Percentiles rank a stretch among this genome's conserved stretches.
Evolutionary conservation across 2,797 vertebrate genomes (phyloP).

Genomic region (Florisuga fusca): DNA sequence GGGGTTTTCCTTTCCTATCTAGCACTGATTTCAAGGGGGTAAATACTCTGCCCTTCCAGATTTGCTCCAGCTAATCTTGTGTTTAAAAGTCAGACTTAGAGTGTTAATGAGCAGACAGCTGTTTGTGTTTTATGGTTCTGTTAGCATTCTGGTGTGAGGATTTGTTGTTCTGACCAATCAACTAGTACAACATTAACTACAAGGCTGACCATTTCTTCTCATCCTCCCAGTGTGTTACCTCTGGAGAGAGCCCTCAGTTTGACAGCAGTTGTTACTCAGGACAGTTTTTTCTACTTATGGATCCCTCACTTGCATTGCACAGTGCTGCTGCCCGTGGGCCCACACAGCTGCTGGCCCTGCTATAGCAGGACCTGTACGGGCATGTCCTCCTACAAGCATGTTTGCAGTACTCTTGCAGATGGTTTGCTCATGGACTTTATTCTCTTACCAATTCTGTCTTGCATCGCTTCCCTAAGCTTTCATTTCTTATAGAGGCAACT

Average conservation of each 20-base stretch:
- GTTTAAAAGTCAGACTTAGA: not conserved
- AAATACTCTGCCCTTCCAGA: not conserved
- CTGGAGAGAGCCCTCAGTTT: not conserved
- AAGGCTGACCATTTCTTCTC: not conserved
- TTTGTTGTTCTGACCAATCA: not conserved
- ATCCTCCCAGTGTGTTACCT: fast-evolving
- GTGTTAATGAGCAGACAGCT: not conserved
- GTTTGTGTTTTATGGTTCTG: not conserved
- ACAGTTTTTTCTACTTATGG: not conserved
- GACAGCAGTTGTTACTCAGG: not conserved
- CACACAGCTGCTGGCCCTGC: not conserved
- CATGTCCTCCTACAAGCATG: not conserved
- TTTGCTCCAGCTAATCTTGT: not conserved
- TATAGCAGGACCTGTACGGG: not conserved
- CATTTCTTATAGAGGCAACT: not conserved
- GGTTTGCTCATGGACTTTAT: not conserved
- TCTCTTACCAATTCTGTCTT: not conserved
- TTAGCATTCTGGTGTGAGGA: not conserved
- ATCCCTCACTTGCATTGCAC: not conserved
- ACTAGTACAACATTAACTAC: not conserved
- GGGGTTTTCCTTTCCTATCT: not conserved
- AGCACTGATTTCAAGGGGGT: not conserved
- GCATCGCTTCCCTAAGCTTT: not conserved
- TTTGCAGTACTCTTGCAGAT: not conserved
- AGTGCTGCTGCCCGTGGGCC: not conserved